Base-by-base conservation (phyloP, 30 jellyfish, hydroid and myxozoan genomes). In the Mastigias papua region DNA sequence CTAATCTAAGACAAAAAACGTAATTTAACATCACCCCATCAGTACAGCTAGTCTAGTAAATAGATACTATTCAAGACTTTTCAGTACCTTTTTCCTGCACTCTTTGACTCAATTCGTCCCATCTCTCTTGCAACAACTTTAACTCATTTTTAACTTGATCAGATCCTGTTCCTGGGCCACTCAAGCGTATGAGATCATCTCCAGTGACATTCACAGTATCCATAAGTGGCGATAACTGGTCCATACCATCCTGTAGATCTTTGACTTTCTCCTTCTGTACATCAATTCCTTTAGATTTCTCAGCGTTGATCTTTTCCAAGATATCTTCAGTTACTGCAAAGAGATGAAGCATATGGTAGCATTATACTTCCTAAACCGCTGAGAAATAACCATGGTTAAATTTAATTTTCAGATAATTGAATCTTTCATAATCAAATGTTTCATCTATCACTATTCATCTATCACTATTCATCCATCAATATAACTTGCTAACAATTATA, bases 91-190 rank as follows among this genome's bases (percentile, higher is more conserved):
- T 94, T 34, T 94, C 97, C 69, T 84, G 93, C 26, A 97, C 89
- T 65, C 90, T 77, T 28, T 90, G 33, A 62, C 93, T 94, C 90
- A 94, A 75, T 22, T 76, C 73, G 48, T 89, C 85, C 99, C 99
- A 94, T 34, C 95, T 79, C 42, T 82, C 96, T 21, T 89, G 92
- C 32, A 97, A 34, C 16, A 78, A 96, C n/a, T 84, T 91, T 31
- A 83, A 70, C 68, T 94, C 84, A 69, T 76, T 73, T 48, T 84
- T 80, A 27, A 94, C 91, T 73, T 33, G 83, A 63, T 89, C 90
- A 15, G 97, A 63, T 20, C 97, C 93, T 76, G 88, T 81, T 1
- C 99, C 99, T 20, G 97, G 97, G 0, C 99, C 99, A 86, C 98
- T 86, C 57, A 94, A 33, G 50, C 88, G 71, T 28, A 94, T 89